Evolutionary conservation across 1,140 invertebrate species (phyloP).

Genomic region (Drosophila oshimai): DNA sequence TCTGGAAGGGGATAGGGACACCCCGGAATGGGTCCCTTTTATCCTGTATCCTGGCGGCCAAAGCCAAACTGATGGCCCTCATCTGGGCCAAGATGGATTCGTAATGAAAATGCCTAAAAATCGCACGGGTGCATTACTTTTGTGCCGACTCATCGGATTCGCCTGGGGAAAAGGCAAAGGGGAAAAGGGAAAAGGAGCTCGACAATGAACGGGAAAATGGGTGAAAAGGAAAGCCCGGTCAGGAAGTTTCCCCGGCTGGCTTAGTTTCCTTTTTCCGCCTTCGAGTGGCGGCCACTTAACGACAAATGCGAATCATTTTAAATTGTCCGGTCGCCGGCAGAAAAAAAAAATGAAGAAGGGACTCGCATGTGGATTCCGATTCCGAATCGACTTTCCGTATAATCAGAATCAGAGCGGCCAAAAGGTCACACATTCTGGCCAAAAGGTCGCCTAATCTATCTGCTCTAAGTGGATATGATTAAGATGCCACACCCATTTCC

Average conservation of each 20-base stretch:
- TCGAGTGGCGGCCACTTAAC: constrained; percentile 65
- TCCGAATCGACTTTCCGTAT: constrained; percentile 16
- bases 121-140: constrained; percentile 32
- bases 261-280: constrained; percentile 23
- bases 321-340: constrained; percentile 50
- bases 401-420: constrained; percentile 61
- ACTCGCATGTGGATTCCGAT: constrained; percentile 13
- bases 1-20: constrained; percentile 4
- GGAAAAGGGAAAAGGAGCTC: too few relatives aligned
- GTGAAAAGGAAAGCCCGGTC: not conserved
- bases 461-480: constrained; percentile 36
- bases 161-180: not conserved
- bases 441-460: constrained; percentile 38
- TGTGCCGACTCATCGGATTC: constrained; percentile 39
- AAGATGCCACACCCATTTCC: constrained; percentile 19
- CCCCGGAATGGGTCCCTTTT: constrained; percentile 17
- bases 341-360: constrained; percentile 11
- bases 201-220: not conserved
- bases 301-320: constrained; percentile 76
- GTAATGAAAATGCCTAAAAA: constrained; percentile 51
- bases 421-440: constrained; percentile 33
- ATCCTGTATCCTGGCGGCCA: constrained; percentile 2
- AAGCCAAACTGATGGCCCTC: constrained; percentile 37
- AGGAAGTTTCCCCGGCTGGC: constrained; percentile 11
- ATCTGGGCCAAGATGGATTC: constrained; percentile 37